These are phyloP conservation scores for Nesogale talazaci DNA, from an alignment of 2,113 vertebrate species.

Conservation along the genomic window DNA sequence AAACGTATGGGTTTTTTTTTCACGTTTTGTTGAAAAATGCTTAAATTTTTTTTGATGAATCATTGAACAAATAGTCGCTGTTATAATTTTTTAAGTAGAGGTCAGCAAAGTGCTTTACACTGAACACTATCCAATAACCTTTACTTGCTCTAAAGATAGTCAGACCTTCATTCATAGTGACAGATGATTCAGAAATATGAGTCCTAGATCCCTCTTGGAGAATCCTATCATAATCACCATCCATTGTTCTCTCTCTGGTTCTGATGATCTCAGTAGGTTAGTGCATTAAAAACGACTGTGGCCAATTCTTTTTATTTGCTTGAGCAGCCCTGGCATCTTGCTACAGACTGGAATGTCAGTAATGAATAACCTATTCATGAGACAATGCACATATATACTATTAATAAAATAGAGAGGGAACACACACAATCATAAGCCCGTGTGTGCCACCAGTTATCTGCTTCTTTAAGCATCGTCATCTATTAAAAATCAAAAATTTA, in stretches of 20 bases:
- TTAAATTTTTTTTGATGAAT: neutral
- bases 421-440: neutral
- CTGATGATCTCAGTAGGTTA: neutral
- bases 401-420: constrained; percentile 13
- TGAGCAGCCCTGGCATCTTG: neutral
- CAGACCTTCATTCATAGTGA: neutral
- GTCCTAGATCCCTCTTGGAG: neutral
- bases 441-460: neutral
- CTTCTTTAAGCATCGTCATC: constrained; percentile 12
- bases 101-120: neutral
- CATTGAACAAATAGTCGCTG: neutral
- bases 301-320: neutral
- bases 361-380: neutral
- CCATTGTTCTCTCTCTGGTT: neutral
- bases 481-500: neutral
- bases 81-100: neutral
- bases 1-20: neutral
- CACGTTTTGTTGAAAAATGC: neutral
- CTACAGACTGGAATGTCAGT: neutral
- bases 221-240: neutral
- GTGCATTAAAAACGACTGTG: neutral
- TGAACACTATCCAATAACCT: constrained; percentile 20
- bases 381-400: neutral
- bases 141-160: neutral
- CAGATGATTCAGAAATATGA: constrained; percentile 22